Evolutionary conservation across 1,140 invertebrate genomes (phyloP).

Genomic region (Eupristina koningsbergeri): DNA sequence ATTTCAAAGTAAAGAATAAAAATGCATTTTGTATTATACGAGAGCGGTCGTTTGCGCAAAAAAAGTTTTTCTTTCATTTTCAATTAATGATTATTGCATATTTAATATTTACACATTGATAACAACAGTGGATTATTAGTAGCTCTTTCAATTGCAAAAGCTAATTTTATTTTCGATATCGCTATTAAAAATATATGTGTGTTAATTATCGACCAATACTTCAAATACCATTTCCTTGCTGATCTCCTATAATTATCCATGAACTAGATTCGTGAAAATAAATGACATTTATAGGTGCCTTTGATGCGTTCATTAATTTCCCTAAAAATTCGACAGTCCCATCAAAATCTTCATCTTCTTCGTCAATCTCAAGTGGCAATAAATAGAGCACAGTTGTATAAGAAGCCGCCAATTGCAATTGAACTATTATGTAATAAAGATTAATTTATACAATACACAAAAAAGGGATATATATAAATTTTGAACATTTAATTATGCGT

Average conservation of each 20-base stretch:
- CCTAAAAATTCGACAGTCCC: slow-evolving; percentile 45
- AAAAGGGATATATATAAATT: no score
- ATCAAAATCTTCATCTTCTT: slow-evolving; percentile 28
- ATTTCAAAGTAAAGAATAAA: no score
- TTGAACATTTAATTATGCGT: neutral
- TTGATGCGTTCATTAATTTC: slow-evolving; percentile 44
- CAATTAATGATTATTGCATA: no score
- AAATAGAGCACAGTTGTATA: slow-evolving; percentile 56
- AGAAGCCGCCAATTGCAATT: slow-evolving; percentile 51
- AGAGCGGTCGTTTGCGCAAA: no score
- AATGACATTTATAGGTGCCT: slow-evolving; percentile 52
- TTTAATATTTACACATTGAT: no score
- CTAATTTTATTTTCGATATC: neutral
- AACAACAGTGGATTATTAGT: no score
- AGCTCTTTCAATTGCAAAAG: neutral
- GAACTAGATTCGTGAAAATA: slow-evolving; percentile 49
- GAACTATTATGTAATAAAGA: neutral
- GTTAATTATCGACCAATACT: neutral
- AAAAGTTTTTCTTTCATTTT: no score
- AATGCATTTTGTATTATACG: no score
- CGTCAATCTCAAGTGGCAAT: slow-evolving; percentile 43
- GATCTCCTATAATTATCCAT: slow-evolving; percentile 58
- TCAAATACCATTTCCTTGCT: slow-evolving; percentile 53
- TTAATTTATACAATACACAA: neutral
- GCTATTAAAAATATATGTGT: neutral